Base-by-base conservation (phyloP, 1,140 invertebrate species). In the Eumaeus atala region DNA sequence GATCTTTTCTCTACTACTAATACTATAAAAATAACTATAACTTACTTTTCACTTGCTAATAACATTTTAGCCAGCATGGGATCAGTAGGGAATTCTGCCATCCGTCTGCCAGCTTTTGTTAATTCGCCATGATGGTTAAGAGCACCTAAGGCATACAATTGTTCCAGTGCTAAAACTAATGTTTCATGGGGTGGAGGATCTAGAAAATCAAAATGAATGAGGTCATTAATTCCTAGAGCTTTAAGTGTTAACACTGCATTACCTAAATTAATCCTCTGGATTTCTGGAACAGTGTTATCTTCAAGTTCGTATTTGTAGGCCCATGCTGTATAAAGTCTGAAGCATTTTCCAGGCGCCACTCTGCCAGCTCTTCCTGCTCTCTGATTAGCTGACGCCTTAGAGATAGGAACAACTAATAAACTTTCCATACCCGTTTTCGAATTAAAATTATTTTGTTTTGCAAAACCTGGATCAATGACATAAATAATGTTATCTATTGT, bases 61-160 rank as follows among this genome's bases (percentile, higher is more conserved):
- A 99, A 89, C 96, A 99, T 99, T 89, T 99, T 99, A 0, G 97
- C 96, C 92, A 99, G 95, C 96, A 98, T 98, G 0, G 98, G 98
- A 89, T 99, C 97, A 9, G 98, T 92, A 0, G 98, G 98, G 84
- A 99, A 98, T 88, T 99, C 98, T 6, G 98, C 98, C 98, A 99
- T 99, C 83, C 97, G 91, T 65, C 98, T 87, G 0, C 98, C 98
- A 33, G 98, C 88, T 87, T 98, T 98, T 0, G 98, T 99, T 40
- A 99, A 87, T 88, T 99, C 96, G 0, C 98, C 98, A 70, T 95
- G 92, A 89, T 99, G 97, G 90, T 99, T 99, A 0, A 99, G 87
- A 10, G 98, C 98, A n/a, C 98, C 97, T 17, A 99, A 87, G 4
- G 98, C 98, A 87, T 99, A 99, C 9, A 99, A 86, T 80, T 99